A percentile compares a stretch with the other conserved stretches of the same genome.
Evolutionary conservation across 2,797 vertebrate genomes (phyloP).

Genomic region (Centroberyx gerrardi): DNA sequence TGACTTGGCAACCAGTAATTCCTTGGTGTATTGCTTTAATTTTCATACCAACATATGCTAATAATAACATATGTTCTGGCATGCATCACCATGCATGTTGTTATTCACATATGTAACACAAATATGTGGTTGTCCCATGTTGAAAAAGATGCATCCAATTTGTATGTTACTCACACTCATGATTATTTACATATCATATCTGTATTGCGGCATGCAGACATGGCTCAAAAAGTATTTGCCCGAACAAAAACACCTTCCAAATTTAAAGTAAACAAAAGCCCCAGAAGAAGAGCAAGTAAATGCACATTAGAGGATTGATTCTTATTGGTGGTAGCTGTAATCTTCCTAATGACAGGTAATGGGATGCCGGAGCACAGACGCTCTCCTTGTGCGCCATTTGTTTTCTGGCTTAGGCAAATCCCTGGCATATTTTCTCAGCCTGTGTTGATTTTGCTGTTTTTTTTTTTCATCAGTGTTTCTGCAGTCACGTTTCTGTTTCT

Average conservation of each 20-base stretch:
- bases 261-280: conserved; percentile 2
- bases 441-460: conserved; percentile 44
- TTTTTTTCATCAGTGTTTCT: conserved; percentile 5
- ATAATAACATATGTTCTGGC: too few species aligned
- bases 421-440: conserved; percentile 56
- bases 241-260: too few species aligned
- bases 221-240: too few species aligned
- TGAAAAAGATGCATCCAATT: too few species aligned
- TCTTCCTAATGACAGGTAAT: conserved; percentile 23
- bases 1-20: conserved; percentile 2
- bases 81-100: too few species aligned
- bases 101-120: too few species aligned
- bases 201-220: too few species aligned
- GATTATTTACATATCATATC: too few species aligned
- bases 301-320: not conserved
- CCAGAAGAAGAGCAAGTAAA: conserved; percentile 23
- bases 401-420: conserved; percentile 64
- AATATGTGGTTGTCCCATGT: too few species aligned
- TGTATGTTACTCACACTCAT: too few species aligned
- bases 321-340: conserved; percentile 25
- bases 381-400: conserved; percentile 56
- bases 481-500: conserved; percentile 44
- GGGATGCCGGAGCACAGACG: conserved; percentile 37
- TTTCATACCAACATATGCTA: too few species aligned
- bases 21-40: not conserved